A percentile compares a stretch with the other conserved stretches of the same genome.
Evolutionary conservation across 2,888 invertebrate genomes (phyloP).

Genomic region (Nomada lathburiana): DNA sequence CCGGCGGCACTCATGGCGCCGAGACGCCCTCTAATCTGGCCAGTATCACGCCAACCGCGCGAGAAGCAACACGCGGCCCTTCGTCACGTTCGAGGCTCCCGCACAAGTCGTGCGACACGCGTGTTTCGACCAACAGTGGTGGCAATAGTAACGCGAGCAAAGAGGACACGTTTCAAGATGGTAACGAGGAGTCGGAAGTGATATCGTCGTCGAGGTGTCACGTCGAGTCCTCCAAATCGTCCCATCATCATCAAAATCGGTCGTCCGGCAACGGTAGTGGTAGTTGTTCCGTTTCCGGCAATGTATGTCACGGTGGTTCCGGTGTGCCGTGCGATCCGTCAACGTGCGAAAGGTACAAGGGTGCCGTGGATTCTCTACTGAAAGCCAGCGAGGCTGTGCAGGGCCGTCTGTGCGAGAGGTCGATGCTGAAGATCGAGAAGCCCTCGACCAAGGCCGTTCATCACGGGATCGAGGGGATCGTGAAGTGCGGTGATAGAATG

Average conservation of each 20-base stretch:
- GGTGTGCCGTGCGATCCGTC: constrained; percentile 53
- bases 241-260: constrained; percentile 53
- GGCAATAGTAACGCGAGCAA: constrained; percentile 53
- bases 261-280: constrained; percentile 25
- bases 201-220: constrained; percentile 49
- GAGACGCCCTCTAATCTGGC: constrained; percentile 82
- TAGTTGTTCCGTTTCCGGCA: constrained; percentile 43
- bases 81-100: constrained; percentile 73
- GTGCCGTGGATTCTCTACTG: constrained; percentile 76
- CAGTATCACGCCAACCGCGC: constrained; percentile 83
- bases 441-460: constrained; percentile 57
- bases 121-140: constrained; percentile 35
- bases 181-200: constrained; percentile 56
- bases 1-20: constrained; percentile 75
- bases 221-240: constrained; percentile 40
- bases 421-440: constrained; percentile 77
- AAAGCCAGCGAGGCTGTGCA: constrained; percentile 75
- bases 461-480: constrained; percentile 58
- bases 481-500: constrained; percentile 69
- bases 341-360: constrained; percentile 74
- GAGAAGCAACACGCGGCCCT: constrained; percentile 79
- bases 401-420: constrained; percentile 77
- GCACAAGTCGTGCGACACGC: constrained; percentile 71
- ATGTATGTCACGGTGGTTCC: constrained; percentile 55
- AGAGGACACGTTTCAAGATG: constrained; percentile 63